Percentiles rank a stretch among this genome's conserved stretches.
These are phyloP conservation scores for Arctia plantaginis DNA, from an alignment of 2,888 invertebrate species.

Conservation along the genomic window DNA sequence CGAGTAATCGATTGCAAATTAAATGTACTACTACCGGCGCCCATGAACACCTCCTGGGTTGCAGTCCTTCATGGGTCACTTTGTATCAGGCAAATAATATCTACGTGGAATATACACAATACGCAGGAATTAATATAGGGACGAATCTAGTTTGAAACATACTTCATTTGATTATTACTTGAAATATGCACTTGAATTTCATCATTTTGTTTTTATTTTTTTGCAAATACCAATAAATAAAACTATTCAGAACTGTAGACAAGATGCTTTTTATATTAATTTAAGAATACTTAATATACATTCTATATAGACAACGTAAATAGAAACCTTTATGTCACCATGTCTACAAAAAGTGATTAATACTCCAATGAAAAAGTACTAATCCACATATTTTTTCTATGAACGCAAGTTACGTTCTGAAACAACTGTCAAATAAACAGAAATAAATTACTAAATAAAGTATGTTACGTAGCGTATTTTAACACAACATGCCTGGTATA, in stretches of 20 bases:
- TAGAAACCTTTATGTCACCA: too few species aligned
- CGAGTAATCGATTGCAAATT: neutral
- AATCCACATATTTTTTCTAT: neutral
- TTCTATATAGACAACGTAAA: too few species aligned
- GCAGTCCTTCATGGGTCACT: too few species aligned
- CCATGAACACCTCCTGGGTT: too few species aligned
- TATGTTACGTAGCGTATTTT: neutral
- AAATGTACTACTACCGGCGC: too few species aligned
- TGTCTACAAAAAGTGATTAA: neutral
- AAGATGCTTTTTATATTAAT: too few species aligned
- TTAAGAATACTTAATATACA: too few species aligned
- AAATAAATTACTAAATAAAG: neutral
- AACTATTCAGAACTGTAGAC: neutral
- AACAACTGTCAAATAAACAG: neutral
- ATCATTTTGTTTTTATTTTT: neutral
- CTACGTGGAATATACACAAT: too few species aligned
- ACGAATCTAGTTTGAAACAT: neutral
- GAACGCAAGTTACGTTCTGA: neutral
- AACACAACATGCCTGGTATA: conserved; percentile 1
- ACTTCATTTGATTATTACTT: neutral
- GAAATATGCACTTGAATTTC: neutral
- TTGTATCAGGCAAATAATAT: too few species aligned
- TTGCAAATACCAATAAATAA: neutral
- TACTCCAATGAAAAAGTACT: neutral
- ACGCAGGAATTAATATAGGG: neutral